Conservation (phyloP, 2,113 vertebrate species). For the Cebus imitator region DNA sequence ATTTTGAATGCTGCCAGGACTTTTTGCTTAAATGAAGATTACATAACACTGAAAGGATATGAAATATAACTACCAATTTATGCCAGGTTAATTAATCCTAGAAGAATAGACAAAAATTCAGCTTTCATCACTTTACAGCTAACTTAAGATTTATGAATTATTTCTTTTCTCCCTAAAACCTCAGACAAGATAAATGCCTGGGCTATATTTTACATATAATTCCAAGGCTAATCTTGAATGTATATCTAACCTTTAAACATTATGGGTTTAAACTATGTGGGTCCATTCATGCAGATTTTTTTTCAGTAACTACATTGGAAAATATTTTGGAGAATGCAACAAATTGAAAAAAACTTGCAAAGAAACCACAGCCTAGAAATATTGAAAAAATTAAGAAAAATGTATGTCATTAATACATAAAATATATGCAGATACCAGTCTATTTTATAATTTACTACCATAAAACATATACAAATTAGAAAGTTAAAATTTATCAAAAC, state of each 20-base stretch:
- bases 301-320: background rate
- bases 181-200: background rate
- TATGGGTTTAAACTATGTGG: background rate
- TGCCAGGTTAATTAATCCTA: background rate
- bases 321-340: background rate
- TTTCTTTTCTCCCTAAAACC: background rate
- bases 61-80: background rate
- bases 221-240: background rate
- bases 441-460: background rate
- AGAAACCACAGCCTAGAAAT: background rate
- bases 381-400: background rate
- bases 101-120: background rate
- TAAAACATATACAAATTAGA: background rate
- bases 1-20: conserved; percentile 10
- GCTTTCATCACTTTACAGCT: background rate
- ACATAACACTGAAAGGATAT: background rate
- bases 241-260: background rate
- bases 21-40: background rate
- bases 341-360: background rate
- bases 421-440: background rate
- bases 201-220: background rate
- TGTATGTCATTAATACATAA: background rate
- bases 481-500: background rate
- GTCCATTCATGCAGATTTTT: background rate
- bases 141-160: background rate